Base-by-base conservation (phyloP, 2,113 vertebrate genomes). In the Theristicus caerulescens region DNA sequence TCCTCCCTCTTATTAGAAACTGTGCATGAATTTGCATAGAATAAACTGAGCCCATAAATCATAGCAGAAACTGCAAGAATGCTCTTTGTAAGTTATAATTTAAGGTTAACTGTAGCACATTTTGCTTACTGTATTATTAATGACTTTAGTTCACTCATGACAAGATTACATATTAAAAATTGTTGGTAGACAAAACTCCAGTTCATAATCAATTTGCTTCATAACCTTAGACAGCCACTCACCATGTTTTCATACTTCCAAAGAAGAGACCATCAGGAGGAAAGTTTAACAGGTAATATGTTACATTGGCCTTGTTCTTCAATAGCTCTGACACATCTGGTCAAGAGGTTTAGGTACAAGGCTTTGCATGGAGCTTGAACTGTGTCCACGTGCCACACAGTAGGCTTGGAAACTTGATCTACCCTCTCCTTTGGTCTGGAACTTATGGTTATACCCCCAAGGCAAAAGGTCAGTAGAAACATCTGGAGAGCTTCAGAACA, bases 1-100 rank as follows among this genome's bases (percentile, higher is more conserved):
- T 98, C 98, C 98, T 98, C 98, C 98, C 98, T 98, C 98, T 98
- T 98, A 98, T 98, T 98, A 98, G 97, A 98, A 98, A 98, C 98
- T 97, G 97, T 98, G 98, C 97, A 98, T 98, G 98, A 98, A 98
- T 98, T 98, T 98, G 98, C 98, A 98, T 98, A 98, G 98, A 98
- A 98, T 98, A 98, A 98, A 98, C 98, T 97, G 97, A 98, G 95
- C 94, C 96, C 98, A 98, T 98, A 98, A 98, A 98, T 98, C 98
- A 98, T 98, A 96, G 95, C 93, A 97, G 98, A 98, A 98, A 98
- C 97, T 98, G 98, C 97, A 98, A 98, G 98, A 98, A 98, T 20
- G 85, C 97, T 98, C 97, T 98, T 98, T 98, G 98, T 98, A 98
- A 98, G 98, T 98, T 98, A 98, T 98, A 98, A 98, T 98, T 98